A percentile compares a stretch with the other conserved stretches of the same genome.
These are phyloP conservation scores for Argya squamiceps DNA, from an alignment of 2,797 vertebrate genomes.

Conservation along the genomic window DNA sequence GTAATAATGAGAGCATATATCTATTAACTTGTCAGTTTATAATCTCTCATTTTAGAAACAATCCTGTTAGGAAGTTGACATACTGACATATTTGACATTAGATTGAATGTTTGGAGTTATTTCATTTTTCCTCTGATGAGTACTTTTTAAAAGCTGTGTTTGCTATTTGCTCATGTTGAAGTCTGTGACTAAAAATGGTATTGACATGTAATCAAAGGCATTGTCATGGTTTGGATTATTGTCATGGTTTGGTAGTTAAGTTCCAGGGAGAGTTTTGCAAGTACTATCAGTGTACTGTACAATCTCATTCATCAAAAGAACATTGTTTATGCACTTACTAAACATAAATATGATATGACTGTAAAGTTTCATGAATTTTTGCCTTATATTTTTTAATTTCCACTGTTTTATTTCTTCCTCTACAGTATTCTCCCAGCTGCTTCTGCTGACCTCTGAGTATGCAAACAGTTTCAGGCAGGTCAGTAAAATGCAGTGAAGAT, in stretches of 20 bases:
- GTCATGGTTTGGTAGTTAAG: not conserved
- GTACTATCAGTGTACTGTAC: not conserved
- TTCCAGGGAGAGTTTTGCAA: not conserved
- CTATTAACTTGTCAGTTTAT: not conserved
- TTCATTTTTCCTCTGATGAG: not conserved
- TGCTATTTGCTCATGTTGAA: not conserved
- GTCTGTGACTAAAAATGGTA: not conserved
- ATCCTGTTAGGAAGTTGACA: not conserved
- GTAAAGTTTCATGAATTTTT: not conserved
- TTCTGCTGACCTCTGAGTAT: not conserved
- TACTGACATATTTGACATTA: not conserved
- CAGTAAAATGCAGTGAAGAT: not conserved
- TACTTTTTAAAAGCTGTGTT: not conserved
- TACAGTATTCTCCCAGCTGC: not conserved
- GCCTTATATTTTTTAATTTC: not conserved
- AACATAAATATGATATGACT: not conserved
- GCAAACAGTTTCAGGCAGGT: not conserved
- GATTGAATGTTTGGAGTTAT: not conserved
- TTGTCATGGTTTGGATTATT: not conserved
- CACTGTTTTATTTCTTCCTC: not conserved
- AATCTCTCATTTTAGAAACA: not conserved
- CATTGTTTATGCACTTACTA: not conserved
- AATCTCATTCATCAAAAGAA: not conserved
- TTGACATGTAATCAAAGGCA: conserved; percentile 10
- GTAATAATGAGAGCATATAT: not conserved